These are phyloP conservation scores for Laothoe populi DNA, from an alignment of 2,888 invertebrate genomes.

Conservation along the genomic window DNA sequence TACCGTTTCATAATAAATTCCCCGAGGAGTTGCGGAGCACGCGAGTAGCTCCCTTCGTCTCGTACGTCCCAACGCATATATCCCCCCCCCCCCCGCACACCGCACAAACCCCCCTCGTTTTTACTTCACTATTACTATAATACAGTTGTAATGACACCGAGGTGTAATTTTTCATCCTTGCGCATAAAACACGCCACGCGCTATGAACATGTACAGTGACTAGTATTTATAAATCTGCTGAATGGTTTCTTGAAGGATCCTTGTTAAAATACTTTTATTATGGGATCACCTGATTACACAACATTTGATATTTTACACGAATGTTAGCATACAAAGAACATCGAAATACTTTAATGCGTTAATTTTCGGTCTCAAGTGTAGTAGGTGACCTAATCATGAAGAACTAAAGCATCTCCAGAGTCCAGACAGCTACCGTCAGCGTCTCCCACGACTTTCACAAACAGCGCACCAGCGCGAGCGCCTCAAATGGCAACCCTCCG, in stretches of 20 bases:
- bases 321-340: too few species aligned
- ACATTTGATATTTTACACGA: too few species aligned
- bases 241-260: background rate
- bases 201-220: background rate
- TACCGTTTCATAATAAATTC: conserved; percentile 11
- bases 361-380: too few species aligned
- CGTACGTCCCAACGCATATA: background rate
- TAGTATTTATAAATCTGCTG: background rate
- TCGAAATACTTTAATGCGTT: too few species aligned
- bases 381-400: background rate
- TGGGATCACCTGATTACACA: too few species aligned
- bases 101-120: background rate
- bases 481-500: too few species aligned
- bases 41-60: background rate
- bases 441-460: too few species aligned
- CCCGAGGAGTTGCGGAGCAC: conserved; percentile 2
- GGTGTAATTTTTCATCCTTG: too few species aligned
- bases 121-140: background rate
- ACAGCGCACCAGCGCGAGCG: too few species aligned
- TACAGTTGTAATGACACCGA: background rate
- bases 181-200: too few species aligned
- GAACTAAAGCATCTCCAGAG: background rate
- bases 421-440: too few species aligned
- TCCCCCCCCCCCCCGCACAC: too few species aligned
- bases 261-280: background rate